These are phyloP conservation scores for Mormyrops boulengeri DNA, from an alignment of 2,797 vertebrate genomes.

Conservation along the genomic window DNA sequence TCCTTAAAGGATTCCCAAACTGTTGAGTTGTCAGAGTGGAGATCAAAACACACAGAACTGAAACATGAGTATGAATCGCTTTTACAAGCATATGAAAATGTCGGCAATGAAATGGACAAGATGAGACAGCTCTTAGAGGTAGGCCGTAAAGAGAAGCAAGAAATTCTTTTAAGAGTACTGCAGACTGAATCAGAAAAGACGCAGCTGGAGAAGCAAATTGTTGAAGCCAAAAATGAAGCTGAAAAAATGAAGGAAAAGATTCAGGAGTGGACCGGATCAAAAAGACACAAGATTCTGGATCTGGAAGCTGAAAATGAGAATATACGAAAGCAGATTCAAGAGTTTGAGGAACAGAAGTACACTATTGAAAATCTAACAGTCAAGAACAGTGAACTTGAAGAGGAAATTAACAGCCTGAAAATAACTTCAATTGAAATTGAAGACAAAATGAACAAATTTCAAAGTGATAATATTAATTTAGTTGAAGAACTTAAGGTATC, in stretches of 20 bases:
- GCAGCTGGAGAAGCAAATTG: conserved; percentile 48
- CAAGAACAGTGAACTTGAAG: conserved; percentile 55
- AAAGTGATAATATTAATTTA: conserved; percentile 58
- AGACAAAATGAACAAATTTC: conserved; percentile 47
- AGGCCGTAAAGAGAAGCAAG: conserved; percentile 70
- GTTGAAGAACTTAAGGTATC: conserved; percentile 51
- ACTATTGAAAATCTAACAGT: conserved; percentile 41
- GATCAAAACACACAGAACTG: conserved; percentile 72
- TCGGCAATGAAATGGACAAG: conserved; percentile 77
- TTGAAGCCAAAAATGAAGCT: conserved; percentile 58
- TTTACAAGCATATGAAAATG: conserved; percentile 78
- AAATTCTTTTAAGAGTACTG: conserved; percentile 59
- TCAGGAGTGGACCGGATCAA: conserved; percentile 53
- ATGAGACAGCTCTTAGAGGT: conserved; percentile 74
- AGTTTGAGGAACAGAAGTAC: conserved; percentile 42
- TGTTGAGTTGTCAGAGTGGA: conserved; percentile 79
- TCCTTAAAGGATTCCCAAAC: conserved; percentile 80
- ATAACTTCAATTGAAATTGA: conserved; percentile 54
- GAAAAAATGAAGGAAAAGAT: conserved; percentile 57
- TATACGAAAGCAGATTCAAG: conserved; percentile 47
- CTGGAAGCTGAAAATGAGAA: conserved; percentile 61
- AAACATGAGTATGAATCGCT: conserved; percentile 82
- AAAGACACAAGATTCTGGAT: conserved; percentile 53
- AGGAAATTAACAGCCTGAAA: conserved; percentile 53
- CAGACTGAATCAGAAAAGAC: conserved; percentile 57